Evolutionary conservation across 2,113 vertebrate species (phyloP).

Genomic region (Trogon melanurus): DNA sequence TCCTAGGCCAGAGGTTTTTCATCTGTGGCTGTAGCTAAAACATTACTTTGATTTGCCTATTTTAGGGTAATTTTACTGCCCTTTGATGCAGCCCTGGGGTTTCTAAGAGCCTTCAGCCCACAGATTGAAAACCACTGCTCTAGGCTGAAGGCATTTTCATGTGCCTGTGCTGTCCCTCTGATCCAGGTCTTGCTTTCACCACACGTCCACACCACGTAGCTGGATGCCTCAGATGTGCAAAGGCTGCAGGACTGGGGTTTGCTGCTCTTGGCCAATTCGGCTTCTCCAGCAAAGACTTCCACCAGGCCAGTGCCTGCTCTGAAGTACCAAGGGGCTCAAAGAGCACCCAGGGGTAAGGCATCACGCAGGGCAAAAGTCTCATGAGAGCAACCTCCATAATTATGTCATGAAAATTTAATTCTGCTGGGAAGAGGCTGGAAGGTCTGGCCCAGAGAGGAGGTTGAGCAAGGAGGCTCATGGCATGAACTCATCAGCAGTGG

Average conservation of each 20-base stretch:
- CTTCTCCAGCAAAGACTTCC: neutral
- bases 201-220: neutral
- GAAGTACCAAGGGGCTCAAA: neutral
- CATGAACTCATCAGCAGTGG: neutral
- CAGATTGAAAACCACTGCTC: constrained; percentile 53
- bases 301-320: neutral
- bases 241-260: neutral
- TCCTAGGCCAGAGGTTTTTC: constrained; percentile 61
- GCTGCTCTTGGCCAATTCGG: neutral
- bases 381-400: neutral
- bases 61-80: neutral
- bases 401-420: neutral
- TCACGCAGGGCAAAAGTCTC: neutral
- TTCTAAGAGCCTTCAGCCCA: neutral
- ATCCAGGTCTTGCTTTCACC: neutral
- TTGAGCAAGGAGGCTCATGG: neutral
- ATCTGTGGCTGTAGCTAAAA: neutral
- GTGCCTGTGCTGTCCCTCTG: neutral
- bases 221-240: neutral
- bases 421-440: neutral
- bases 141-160: neutral
- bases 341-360: neutral
- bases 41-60: neutral
- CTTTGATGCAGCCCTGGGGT: neutral
- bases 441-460: neutral